Base-by-base conservation (phyloP, 2,113 vertebrate genomes). In the Ramphastos sulfuratus region DNA sequence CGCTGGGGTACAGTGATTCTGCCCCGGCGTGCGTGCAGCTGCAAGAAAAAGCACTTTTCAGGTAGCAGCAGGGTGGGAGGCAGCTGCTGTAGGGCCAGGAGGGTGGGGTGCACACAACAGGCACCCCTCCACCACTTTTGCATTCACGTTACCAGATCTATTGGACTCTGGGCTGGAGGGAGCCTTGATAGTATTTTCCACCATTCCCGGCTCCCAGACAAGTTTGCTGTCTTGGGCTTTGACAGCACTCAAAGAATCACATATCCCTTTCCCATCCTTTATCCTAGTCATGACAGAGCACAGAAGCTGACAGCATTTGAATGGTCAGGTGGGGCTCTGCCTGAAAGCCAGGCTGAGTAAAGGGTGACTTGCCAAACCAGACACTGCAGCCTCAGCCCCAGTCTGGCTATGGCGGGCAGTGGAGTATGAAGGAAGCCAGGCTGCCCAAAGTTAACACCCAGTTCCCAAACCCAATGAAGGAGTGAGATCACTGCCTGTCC, bases 101-200 rank as follows among this genome's bases (percentile, higher is more conserved):
- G 2, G 1, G 58, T 37, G 46, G 18, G 30, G 17, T 1, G 0
- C 13, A 12, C 60, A 78, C 39, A 30, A 20, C 2, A 1, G 21
- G 10, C 8, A 3, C n/a, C 17, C 11, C 15, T 44, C 23, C 9
- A 6, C 54, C 7, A 0, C 20, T 74, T 77, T 77, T 31, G 25
- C 4, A 0, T 44, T 75, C 25, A 3, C 0, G 0, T 71, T 85
- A 23, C 20, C 23, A 39, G 30, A 30, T 73, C 73, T 74, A 60
- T 44, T 54, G 69, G 23, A 28, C 61, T 74, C 60, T 48, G 73
- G 19, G 33, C 65, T 77, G 30, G 33, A 65, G 19, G 30, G 28
- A 70, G 6, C 33, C 60, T 39, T 35, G 19, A 12, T 7, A 42
- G 28, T 35, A 4, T 74, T 71, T 77, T 48, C 39, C 20, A 8